Base-by-base conservation (phyloP, 2,113 vertebrate genomes). In the Glareola pratincola region DNA sequence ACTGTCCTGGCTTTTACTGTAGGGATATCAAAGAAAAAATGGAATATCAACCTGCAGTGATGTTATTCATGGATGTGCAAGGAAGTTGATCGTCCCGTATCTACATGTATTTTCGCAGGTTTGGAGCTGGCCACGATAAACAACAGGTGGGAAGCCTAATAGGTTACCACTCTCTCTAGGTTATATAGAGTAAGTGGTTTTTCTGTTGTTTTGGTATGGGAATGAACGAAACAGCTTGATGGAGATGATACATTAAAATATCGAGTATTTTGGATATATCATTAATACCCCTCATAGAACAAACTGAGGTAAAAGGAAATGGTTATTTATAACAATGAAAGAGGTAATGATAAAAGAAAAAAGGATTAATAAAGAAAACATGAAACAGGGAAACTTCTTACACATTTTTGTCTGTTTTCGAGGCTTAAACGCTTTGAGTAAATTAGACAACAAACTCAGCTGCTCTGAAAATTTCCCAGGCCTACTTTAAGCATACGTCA, bases 91-190 rank as follows among this genome's bases (percentile, higher is more conserved):
- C 5, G 15, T 71, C n/a, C 36, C 14, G 0, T 77, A 71, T 43
- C 50, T 91, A 13, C 41, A 60, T 27, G 8, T 90, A 37, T 88
- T 89, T 87, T 48, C 39, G 91, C 37, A 77, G 41, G 27, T 80
- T 87, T 95, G 23, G 39, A 67, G 43, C 32, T 81, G 59, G 21
- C 12, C 72, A 67, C n/a, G 37, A 87, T 77, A 89, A 94, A 63
- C 2, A 51, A 39, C 23, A 80, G 10, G 41, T 77, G 26, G 23
- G 14, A 89, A 86, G 16, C 3, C 23, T 23, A 48, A 43, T 2
- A 56, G 18, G 8, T 51, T 83, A 39, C 22, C 9, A n/a, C 19
- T 72, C 14, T 72, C 24, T 75, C 37, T 51, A 86, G 54, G 51
- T 90, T 92, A 74, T 16, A 51, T 4, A 72, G 26, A 57, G 7